Base-by-base conservation (phyloP, 2,888 invertebrate species). In the Coenonympha arcania region DNA sequence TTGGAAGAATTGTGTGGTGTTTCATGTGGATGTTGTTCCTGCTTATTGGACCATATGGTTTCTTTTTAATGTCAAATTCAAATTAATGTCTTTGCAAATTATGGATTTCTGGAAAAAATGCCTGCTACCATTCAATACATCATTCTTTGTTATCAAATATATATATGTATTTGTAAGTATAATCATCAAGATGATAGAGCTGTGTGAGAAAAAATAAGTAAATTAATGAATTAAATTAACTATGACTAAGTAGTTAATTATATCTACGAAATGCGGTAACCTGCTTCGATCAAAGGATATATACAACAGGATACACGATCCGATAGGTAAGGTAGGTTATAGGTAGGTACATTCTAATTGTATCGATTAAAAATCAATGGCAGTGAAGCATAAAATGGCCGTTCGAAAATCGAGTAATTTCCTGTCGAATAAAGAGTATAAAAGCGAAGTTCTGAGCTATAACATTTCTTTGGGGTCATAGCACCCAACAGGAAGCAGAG, bases 381-480 rank as follows among this genome's bases (percentile, higher is more conserved):
- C 58, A 63, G 49, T 70, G 68, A 72, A 80, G 77, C 83, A 74
- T 83, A 72, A 84, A 83, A 82, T 78, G 74, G 69, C 68, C 64
- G 61, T 61, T 64, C 57, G 67, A 59, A 75, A 76, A 76, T 73
- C 73, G 69, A 73, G 73, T 70, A 84, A 84, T 84, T 84, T 84
- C 84, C 84, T 84, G 83, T 78, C 72, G 70, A 76, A 77, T 79
- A 79, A 79, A 71, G 73, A 72, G 66, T 67, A 63, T 67, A 69
- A 71, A 75, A 69, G 50, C 47, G 43, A 73, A 73, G 74, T 75
- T 77, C 73, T 69, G 57, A 68, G 70, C 71, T 73, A 67, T 73
- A n/a, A 76, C 78, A 82, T 81, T 84, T 84, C 80, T 80, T 78
- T 64, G 83, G 81, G 85, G 85, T 85, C 86, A 84, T 82, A 84